Evolutionary conservation across 2,888 invertebrate genomes (phyloP).

Genomic region (Automeris io): DNA sequence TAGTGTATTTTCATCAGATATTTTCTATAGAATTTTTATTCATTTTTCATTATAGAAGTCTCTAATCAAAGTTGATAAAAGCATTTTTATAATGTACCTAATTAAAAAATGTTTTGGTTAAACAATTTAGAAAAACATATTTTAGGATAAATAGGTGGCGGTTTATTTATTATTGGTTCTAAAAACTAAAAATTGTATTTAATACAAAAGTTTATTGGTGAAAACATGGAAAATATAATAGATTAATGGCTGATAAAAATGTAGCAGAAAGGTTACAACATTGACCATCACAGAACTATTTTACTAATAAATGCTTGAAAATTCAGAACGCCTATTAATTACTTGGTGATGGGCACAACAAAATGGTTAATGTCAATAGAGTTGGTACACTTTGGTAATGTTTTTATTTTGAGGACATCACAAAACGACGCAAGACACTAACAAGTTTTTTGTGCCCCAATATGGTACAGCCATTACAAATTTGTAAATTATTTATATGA

Average conservation of each 20-base stretch:
- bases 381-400: constrained; percentile 66
- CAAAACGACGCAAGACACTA: constrained; percentile 67
- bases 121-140: constrained; percentile 49
- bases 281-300: constrained; percentile 74
- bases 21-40: too few relatives aligned
- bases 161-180: constrained; percentile 73
- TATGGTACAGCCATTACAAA: constrained; percentile 69
- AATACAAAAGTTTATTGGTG: constrained; percentile 78
- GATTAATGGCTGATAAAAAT: constrained; percentile 77
- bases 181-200: constrained; percentile 78
- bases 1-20: too few relatives aligned
- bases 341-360: constrained; percentile 68
- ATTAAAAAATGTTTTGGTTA: too few relatives aligned
- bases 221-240: constrained; percentile 78
- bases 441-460: constrained; percentile 74
- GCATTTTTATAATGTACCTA: too few relatives aligned
- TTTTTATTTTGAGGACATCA: constrained; percentile 55
- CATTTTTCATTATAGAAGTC: too few relatives aligned
- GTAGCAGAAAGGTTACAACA: constrained; percentile 77
- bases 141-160: constrained; percentile 68
- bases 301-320: constrained; percentile 76
- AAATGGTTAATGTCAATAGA: constrained; percentile 71
- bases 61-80: too few relatives aligned
- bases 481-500: constrained; percentile 47
- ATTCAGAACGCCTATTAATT: constrained; percentile 65